Evolutionary conservation across 1,140 invertebrate genomes (phyloP).

Genomic region (Amphibalanus amphitrite): DNA sequence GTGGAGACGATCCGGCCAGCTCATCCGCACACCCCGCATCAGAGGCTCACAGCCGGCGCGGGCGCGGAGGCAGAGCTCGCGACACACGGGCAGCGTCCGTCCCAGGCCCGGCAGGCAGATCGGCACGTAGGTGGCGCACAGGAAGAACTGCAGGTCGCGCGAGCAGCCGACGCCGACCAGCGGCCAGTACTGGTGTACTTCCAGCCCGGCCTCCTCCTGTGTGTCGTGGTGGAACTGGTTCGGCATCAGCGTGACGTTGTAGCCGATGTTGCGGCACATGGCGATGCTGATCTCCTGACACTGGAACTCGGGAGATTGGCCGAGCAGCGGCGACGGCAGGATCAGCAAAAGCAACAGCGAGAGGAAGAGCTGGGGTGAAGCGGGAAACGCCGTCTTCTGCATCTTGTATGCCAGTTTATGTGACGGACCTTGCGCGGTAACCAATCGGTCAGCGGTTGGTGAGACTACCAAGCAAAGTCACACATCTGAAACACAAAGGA

Average conservation of each 20-base stretch:
- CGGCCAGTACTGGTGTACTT: constrained; percentile 32
- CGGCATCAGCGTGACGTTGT: constrained; percentile 92
- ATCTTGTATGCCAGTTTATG: no score
- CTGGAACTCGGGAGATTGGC: constrained; percentile 22
- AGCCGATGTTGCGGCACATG: constrained; percentile 87
- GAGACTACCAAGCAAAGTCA: no score
- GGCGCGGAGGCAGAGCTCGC: constrained; percentile 71
- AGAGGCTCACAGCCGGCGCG: constrained; percentile 80
- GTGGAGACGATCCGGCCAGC: constrained; percentile 89
- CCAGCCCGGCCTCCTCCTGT: constrained; percentile 70
- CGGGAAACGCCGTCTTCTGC: no score
- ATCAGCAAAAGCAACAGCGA: no score
- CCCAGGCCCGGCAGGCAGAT: constrained; percentile 25
- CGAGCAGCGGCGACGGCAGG: no score
- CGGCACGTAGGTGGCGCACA: constrained; percentile 33
- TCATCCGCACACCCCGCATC: constrained; percentile 90
- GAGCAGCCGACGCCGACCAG: constrained; percentile 30
- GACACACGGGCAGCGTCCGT: constrained; percentile 18
- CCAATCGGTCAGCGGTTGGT: no score
- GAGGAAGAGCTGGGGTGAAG: no score
- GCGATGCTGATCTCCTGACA: constrained; percentile 94
- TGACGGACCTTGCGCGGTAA: no score
- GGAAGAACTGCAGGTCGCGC: constrained; percentile 30
- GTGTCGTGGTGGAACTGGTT: constrained; percentile 57
- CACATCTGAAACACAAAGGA: no score